phyloP scores from a whole-genome alignment of 2,797 vertebrate species.

The Mastacembelus armatus region DNA sequence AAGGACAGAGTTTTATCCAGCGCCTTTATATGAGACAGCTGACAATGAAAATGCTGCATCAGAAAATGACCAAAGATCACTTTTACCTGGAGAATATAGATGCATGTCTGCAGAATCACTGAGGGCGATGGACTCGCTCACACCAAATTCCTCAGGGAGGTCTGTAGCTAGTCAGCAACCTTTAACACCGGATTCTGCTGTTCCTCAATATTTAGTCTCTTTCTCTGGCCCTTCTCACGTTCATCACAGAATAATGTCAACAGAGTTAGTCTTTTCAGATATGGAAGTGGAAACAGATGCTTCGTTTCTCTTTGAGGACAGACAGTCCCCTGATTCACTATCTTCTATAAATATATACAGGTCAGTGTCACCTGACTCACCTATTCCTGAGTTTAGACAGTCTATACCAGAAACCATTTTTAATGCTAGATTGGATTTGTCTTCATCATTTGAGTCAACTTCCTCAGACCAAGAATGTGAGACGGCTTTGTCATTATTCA shows the following conservation, averaged over 20 bases:
- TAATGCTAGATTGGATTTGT: conserved; percentile 7
- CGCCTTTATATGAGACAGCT: not conserved
- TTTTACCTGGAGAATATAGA: conserved; percentile 53
- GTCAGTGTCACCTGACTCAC: conserved; percentile 68
- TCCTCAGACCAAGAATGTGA: conserved; percentile 33
- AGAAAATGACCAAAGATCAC: conserved; percentile 27
- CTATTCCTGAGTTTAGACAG: conserved; percentile 64
- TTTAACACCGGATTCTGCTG: conserved; percentile 65
- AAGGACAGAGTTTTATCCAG: conserved; percentile 12
- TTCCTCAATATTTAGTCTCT: conserved; percentile 40
- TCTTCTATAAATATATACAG: conserved; percentile 48
- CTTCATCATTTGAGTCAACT: conserved; percentile 46
- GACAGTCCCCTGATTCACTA: conserved; percentile 60
- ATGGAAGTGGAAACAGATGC: conserved; percentile 27
- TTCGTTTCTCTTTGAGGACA: conserved; percentile 33
- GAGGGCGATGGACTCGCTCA: conserved; percentile 2
- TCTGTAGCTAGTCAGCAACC: conserved; percentile 44
- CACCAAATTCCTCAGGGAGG: conserved; percentile 48
- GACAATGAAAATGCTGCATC: conserved; percentile 1
- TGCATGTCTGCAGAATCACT: conserved; percentile 40
- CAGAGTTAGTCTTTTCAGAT: conserved; percentile 59
- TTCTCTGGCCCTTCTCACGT: not conserved
- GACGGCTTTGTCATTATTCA: not conserved
- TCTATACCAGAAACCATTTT: conserved; percentile 34
- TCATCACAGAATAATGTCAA: conserved; percentile 52